phyloP scores from a whole-genome alignment of 37 sponge, comb jelly and placozoan species.

The Halisarca cf. caerulea region DNA sequence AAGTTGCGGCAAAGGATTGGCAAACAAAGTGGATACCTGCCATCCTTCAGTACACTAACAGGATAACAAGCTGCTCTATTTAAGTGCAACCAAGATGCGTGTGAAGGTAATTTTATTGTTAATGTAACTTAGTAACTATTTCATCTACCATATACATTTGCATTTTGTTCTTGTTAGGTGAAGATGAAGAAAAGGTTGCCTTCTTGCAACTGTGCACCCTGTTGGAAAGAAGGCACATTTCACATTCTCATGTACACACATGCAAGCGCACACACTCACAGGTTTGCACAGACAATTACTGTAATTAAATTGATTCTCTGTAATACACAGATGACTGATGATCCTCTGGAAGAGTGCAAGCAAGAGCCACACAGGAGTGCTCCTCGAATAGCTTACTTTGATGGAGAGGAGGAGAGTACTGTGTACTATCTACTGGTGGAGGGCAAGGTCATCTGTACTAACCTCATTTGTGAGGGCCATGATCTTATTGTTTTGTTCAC shows the following conservation, averaged over 20 bases:
- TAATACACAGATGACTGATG: constrained; percentile 6
- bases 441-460: not conserved
- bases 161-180: no score
- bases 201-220: not conserved
- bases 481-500: not conserved
- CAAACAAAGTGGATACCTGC: constrained; percentile 14
- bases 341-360: constrained; percentile 1
- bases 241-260: no score
- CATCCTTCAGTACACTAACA: constrained; percentile 20
- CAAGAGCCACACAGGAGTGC: not conserved
- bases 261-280: no score
- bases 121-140: not conserved
- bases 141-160: no score
- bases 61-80: constrained; percentile 5
- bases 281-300: no score
- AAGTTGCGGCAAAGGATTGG: not conserved
- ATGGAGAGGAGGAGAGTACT: not conserved
- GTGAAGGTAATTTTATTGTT: constrained; percentile 1
- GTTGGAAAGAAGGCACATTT: no score
- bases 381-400: not conserved
- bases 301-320: no score
- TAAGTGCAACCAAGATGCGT: not conserved
- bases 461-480: not conserved
- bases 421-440: not conserved
- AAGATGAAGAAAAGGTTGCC: not conserved